Evolutionary conservation across 1,140 invertebrate species (phyloP), one percentile per base, ranked within the genome.

Genomic region (Euwallacea similis): DNA sequence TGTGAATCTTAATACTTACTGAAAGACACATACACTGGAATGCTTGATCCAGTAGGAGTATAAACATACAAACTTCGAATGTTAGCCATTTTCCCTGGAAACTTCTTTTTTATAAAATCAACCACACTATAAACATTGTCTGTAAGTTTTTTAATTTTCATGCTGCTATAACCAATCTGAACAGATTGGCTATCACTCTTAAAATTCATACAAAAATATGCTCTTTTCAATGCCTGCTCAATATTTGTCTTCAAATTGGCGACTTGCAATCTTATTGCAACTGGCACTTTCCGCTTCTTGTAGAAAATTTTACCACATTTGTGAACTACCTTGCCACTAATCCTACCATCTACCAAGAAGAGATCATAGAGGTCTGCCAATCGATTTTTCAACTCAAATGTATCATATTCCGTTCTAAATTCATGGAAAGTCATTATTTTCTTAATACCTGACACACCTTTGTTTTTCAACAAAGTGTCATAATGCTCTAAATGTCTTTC

Each of bases 61-160:
- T 88, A 89, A 13, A 90, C 74, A 72, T 84, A 80, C 46, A 90
- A 74, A 47, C 83, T 81, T 75, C 86, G 83, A 66, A 90, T 85
- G 79, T 90, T 90, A 6, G 79, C 74, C 83, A 87, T 86, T 50
- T 87, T 87, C 11, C 89, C 88, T 54, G 89, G 88, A 80, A 86
- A 90, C 73, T 83, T 75, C 63, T 85, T 79, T 7, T 79, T 78
- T 6, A 90, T 76, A 75, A 83, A 79, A 43, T 84, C 69, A 33
- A 87, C 81, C 42, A 83, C 75, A 53, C 83, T 81, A 15, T 85
- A 64, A 66, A 88, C 79, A 81, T 90, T 90, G 73, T 88, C 85
- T 58, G 84, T 81, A 7, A 89, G 76, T 56, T 87, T 67, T 15
- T 83, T 75, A 47, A 77, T 70, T 2, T 79, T 70, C 87, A 89